Base-by-base conservation (phyloP, 2,113 vertebrate species). In the Lanius collurio region DNA sequence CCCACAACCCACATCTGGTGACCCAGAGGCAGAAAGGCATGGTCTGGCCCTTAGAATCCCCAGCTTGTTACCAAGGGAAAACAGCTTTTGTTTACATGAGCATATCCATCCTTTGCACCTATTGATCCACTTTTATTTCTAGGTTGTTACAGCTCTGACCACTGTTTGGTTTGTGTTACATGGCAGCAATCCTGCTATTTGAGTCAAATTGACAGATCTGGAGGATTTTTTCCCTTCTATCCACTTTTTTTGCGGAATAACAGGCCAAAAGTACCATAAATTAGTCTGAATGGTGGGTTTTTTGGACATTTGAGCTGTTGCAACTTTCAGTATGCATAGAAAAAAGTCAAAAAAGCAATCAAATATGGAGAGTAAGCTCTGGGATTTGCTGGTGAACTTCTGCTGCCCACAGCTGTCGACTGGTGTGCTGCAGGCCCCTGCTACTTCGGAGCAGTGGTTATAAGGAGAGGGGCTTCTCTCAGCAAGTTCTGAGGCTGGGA, bases 231-330 rank as follows among this genome's bases (percentile, higher is more conserved):
- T 12, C 7, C 11, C 33, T 44, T 63, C 26, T 57, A 21, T 70
- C 28, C 27, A 37, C 22, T 49, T 28, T 55, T 75, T 75, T 56
- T 11, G 19, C 24, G 8, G 31, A 23, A 10, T 17, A 83, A 67
- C 23, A 71, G 44, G 30, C 41, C 53, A 76, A 42, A 91, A 62
- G 10, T 35, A 60, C 27, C 27, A 65, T 19, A 46, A 69, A 62
- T 77, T 57, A 83, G 21, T 33, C n/a, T 22, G 3, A 77, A 52
- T 14, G 1, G 8, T n/a, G 4, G 2, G 0, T 1, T 30, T 49
- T 82, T 15, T 1, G 7, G 9, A 70, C 39, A 37, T 31, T 37
- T 16, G 24, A 62, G 37, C n/a, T 60, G 67, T 23, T 79, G 13
- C 23, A 88, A 35, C 41, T 74, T 68, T 62, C 63, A 73, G 42